Evolutionary conservation across 2,113 vertebrate genomes (phyloP), one percentile per base, ranked within the genome.

Genomic region (Caranx melampygus): DNA sequence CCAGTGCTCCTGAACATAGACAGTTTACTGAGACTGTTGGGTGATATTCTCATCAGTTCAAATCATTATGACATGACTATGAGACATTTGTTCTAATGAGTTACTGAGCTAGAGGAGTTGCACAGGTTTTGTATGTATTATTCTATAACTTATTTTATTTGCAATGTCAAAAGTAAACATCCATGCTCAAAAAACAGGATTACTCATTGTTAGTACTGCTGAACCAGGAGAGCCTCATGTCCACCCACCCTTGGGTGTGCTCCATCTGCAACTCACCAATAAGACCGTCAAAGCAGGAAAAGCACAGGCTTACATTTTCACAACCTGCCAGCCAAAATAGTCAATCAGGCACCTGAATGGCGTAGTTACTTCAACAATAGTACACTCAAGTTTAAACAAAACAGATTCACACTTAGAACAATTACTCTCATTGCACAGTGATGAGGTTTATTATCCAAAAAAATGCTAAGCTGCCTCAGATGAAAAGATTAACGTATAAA

Each of bases 341-440:
- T 20, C 62, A 74, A 20, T 37, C 26, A 75, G 16, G 10, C 9
- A 11, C 35, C 21, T 33, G 16, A 21, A 34, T 54, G 26, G 6
- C 4, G 8, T 33, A 42, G 9, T 13, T 72, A 61, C 20, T 18
- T 40, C 7, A 63, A 64, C 6, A 58, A 74, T 37, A 62, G 13
- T 26, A 35, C 21, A 58, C 52, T 40, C 14, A 58, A 37, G 18
- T n/a, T 49, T 31, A 35, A n/a, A 72, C 33, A 42, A n/a, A 69
- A 26, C 7, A 16, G 20, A 58, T 52, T 65, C 8, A 37, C 2
- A 66, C 9, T 37, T 6, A 51, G 31, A 45, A 54, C n/a, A 80
- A 80, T 66, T 18, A 54, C 12, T 67, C 72, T 65, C 55, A 61
- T 84, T 79, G 40, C 31, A 60, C 33, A 20, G 16, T 55, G n/a